phyloP scores from a whole-genome alignment of 2,113 vertebrate species.

The Coracopsis vasa region DNA sequence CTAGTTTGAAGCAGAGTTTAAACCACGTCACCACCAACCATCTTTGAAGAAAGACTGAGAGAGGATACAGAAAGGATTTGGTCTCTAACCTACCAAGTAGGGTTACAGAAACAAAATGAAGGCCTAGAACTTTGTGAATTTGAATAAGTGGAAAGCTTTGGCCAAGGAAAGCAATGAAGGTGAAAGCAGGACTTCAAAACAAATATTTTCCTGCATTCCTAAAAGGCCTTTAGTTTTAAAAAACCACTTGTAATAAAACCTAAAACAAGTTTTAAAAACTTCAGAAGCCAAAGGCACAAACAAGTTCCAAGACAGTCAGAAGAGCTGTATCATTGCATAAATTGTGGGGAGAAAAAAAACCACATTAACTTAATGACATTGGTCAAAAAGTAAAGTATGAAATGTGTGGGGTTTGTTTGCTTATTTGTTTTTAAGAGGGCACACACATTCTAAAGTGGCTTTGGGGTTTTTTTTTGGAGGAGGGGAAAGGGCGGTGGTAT shows the following conservation, averaged over 20 bases:
- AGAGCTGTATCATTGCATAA: conserved; percentile 24
- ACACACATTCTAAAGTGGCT: neutral
- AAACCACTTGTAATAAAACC: conserved; percentile 62
- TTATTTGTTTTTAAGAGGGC: conserved; percentile 2
- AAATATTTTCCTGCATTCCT: conserved; percentile 71
- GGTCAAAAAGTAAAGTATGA: conserved; percentile 22
- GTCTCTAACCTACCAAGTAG: conserved; percentile 28
- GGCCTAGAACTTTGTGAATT: conserved; percentile 51
- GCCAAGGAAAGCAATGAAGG: conserved; percentile 61
- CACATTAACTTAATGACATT: neutral
- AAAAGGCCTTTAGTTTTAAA: conserved; percentile 60
- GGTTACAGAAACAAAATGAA: conserved; percentile 39
- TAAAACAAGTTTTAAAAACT: conserved; percentile 55
- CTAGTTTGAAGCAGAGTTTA: neutral
- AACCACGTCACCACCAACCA: conserved; percentile 9
- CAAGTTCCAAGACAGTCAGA: conserved; percentile 41
- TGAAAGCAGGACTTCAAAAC: conserved; percentile 67
- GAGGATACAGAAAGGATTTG: conserved; percentile 1
- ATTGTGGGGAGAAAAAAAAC: neutral
- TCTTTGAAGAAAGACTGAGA: neutral
- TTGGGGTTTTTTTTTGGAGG: neutral
- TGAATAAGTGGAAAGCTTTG: conserved; percentile 25
- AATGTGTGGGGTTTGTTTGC: neutral
- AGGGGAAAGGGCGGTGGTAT: neutral
- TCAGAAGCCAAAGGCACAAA: conserved; percentile 46